Conservation (phyloP, 92 coral and sea anemone species). For the Epizoanthus scotinus region DNA sequence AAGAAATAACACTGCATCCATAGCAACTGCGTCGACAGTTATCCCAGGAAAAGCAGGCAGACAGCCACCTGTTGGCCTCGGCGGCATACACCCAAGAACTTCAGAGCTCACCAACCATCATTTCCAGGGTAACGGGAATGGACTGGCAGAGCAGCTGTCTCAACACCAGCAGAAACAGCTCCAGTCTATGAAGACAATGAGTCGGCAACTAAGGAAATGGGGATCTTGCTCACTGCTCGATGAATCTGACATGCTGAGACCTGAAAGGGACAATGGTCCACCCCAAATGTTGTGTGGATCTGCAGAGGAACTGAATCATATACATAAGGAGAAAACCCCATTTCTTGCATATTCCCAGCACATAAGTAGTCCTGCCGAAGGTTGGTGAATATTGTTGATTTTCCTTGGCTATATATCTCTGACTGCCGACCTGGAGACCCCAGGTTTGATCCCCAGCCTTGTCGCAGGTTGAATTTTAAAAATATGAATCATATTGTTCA, state of each 20-base stretch:
- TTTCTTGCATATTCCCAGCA: neutral
- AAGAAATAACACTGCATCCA: neutral
- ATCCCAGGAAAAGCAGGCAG: neutral
- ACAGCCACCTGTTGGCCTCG: neutral
- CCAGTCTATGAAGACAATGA: slow-evolving; percentile 48
- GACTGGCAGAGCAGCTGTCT: slow-evolving; percentile 62
- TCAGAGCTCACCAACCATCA: neutral
- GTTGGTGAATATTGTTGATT: neutral
- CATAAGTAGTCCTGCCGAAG: neutral
- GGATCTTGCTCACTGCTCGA: slow-evolving; percentile 66
- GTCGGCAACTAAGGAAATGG: slow-evolving; percentile 64
- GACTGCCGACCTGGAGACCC: no score
- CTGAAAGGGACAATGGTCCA: slow-evolving; percentile 26
- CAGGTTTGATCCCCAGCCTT: no score
- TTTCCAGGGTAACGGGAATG: slow-evolving; percentile 44
- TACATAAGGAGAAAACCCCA: neutral
- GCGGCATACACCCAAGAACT: slow-evolving; percentile 1
- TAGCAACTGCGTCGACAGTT: neutral
- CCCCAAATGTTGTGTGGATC: slow-evolving; percentile 15
- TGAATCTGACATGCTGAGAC: slow-evolving; percentile 40
- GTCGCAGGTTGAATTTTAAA: no score
- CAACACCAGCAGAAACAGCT: slow-evolving; percentile 65
- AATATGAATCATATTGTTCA: no score
- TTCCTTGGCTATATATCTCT: no score
- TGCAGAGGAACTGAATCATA: slow-evolving; percentile 23